Base-by-base conservation (phyloP, 64 coral and sea anemone genomes). In the Stylophora pistillata region DNA sequence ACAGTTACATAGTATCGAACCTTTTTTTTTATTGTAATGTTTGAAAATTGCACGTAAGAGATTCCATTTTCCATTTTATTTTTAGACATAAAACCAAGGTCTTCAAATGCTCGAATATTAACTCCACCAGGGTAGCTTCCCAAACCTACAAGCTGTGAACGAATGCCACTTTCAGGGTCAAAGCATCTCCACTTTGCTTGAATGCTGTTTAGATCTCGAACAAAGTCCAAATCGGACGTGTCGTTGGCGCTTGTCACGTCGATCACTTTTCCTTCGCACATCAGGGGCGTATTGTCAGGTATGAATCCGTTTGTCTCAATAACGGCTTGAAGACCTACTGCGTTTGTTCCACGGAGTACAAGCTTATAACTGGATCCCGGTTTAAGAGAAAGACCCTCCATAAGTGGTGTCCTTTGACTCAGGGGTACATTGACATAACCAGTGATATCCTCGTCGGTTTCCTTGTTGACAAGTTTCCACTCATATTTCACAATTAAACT, bases 71-170 rank as follows among this genome's bases (percentile, higher is more conserved):
- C 30, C 30, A 70, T 23, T 30, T 72, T 65, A 55, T 53, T 87
- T 30, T 71, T 32, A 1, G 78, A 55, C 53, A 79, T 23, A 70
- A 74, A 56, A 63, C 18, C 41, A 28, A 20, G 12, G 66, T 82
- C 23, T 65, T 88, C 64, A 89, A 98, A 98, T 0, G 33, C 5
- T 88, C 84, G 88, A 37, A 94, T 73, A 28, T 98, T 71, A 62
- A 89, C 92, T 54, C 96, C 96, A 7, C 92, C 92, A 20, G 95
- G 95, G 62, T 98, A 98, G 10, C 86, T 98, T 52, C 92, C 95
- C 5, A 98, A 74, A 68, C 89, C 95, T 47, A 94, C 58, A 13
- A 79, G n/a, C 66, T 91, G 82, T 25, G 82, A 30, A 74, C 74
- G 27, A 37, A 90, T 87, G 69, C 87, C 90, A 88, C 89, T 98